Evolutionary conservation across 2,888 invertebrate species (phyloP), one percentile per base, ranked within the genome.

Genomic region (Tortricodes alternella): DNA sequence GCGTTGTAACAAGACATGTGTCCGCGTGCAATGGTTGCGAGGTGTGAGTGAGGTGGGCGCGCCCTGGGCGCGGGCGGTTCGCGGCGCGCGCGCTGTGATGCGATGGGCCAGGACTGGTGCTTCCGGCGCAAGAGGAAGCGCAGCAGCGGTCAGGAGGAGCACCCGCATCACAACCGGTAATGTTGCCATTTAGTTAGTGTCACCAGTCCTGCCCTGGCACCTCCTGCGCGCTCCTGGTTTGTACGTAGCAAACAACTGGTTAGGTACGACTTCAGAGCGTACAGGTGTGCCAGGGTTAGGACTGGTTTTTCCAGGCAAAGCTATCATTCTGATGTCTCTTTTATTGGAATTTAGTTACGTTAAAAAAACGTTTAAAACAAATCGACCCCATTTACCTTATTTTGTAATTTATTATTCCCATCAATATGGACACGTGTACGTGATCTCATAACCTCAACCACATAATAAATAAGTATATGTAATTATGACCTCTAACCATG

Each of bases 71-170:
- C 89, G 76, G 87, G 89, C 74, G 85, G 89, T 74, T 89, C 89
- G 80, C 85, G 89, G 85, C 85, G 87, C 80, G 85, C 85, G 82
- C 86, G 89, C 81, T 89, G 89, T 87, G 89, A 89, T 85, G 90
- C 85, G 80, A 94, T 94, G 94, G 94, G 94, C 80, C 94, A 94
- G 86, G 94, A 94, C 86, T 94, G 94, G 94, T 94, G 94, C 91
- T 93, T 94, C 83, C 91, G 93, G 71, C 93, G 94, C 83, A 94
- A 94, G 79, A 91, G 94, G 83, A 94, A 94, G 88, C 92, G 93
- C 74, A 93, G 92, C 79, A 93, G 93, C 84, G 89, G 91, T 91
- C 93, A 88, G 91, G 93, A 85, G 83, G 92, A 89, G 91, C 78
- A 92, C 87, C 89, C 74, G 92, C 93, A 90, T 92, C 92, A 85